phyloP scores from a whole-genome alignment of 2,888 invertebrate species.

The Endomychus coccineus region DNA sequence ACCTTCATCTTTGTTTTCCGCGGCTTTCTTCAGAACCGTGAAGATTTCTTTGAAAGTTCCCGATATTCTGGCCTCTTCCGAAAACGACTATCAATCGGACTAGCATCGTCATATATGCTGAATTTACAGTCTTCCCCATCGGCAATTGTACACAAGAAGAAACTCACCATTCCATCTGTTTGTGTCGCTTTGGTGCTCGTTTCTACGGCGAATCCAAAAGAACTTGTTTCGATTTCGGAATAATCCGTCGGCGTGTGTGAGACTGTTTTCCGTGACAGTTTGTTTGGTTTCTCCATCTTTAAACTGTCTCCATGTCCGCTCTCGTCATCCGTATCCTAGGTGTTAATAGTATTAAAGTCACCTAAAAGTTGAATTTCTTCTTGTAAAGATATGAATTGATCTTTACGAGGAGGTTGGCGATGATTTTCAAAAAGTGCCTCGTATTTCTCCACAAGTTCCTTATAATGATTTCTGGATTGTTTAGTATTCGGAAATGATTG shows the following conservation, averaged over 20 bases:
- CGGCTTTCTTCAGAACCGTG: constrained; percentile 73
- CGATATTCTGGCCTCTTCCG: constrained; percentile 75
- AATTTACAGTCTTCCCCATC: constrained; percentile 81
- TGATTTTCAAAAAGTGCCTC: constrained; percentile 75
- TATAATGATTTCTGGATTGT: constrained; percentile 58
- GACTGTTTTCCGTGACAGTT: constrained; percentile 51
- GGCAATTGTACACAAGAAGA: constrained; percentile 75
- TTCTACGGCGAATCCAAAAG: constrained; percentile 76
- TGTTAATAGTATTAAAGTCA: constrained; percentile 59
- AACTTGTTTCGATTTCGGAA: constrained; percentile 78
- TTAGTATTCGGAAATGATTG: constrained; percentile 10
- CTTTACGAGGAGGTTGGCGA: constrained; percentile 56
- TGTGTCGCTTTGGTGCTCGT: constrained; percentile 77
- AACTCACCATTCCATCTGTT: constrained; percentile 72
- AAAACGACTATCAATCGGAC: constrained; percentile 74
- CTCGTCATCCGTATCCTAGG: constrained; percentile 58
- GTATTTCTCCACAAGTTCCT: constrained; percentile 76
- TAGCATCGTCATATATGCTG: constrained; percentile 72
- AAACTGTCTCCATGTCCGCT: constrained; percentile 52
- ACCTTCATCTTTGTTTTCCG: constrained; percentile 74
- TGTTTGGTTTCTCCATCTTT: constrained; percentile 40
- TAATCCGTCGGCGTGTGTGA: constrained; percentile 74
- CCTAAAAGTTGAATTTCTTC: constrained; percentile 71
- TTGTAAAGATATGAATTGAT: constrained; percentile 51
- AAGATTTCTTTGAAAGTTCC: constrained; percentile 79